Evolutionary conservation across 2,797 vertebrate species (phyloP), one percentile per base, ranked within the genome.

Genomic region (Pseudocheirus occidentalis): DNA sequence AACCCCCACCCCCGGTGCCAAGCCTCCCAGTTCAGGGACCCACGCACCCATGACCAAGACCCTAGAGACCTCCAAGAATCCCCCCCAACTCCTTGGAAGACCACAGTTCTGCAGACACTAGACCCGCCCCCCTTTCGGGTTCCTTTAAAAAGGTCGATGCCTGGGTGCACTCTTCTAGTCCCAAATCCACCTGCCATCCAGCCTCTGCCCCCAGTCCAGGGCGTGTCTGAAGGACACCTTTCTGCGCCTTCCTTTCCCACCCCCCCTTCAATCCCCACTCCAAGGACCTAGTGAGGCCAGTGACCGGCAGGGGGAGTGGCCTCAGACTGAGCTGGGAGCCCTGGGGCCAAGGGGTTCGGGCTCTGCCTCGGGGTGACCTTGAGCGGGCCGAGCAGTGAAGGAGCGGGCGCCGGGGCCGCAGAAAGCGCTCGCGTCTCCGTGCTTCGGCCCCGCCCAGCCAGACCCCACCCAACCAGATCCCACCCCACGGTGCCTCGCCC

Each of bases 351-450:
- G 90, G 54, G 94, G 91, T 91, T 93, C 94, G 92, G 98, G 97
- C 40, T 87, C 73, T 87, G 97, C 97, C 97, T 90, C 96, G 93
- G 93, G 97, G 96, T 98, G 97, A 98, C 98, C 98, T 98, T 98
- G 97, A 97, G 91, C 94, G 91, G 57, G 95, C 96, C 96, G 53
- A 93, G 91, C n/a, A 58, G 50, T 92, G 27, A 34, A 58, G 55
- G 21, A 40, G 91, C 29, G n/a, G 40, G 56, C 91, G n/a, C 34
- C 18, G 91, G 91, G 55, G 91, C 91, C 40, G 55, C n/a, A 92
- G 53, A 55, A 40, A 14, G 55, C 91, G 24, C 50, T 55, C 16
- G 1, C 31, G 5, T 52, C 9, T 24, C 40, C 0, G 3, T 27
- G 40, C 40, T 87, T 46, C 73, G 73, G 40, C 73, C 40, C 73